A percentile compares a stretch with the other conserved stretches of the same genome.
Evolutionary conservation across 2,888 invertebrate genomes (phyloP).

Genomic region (Hypomecis atomaria): DNA sequence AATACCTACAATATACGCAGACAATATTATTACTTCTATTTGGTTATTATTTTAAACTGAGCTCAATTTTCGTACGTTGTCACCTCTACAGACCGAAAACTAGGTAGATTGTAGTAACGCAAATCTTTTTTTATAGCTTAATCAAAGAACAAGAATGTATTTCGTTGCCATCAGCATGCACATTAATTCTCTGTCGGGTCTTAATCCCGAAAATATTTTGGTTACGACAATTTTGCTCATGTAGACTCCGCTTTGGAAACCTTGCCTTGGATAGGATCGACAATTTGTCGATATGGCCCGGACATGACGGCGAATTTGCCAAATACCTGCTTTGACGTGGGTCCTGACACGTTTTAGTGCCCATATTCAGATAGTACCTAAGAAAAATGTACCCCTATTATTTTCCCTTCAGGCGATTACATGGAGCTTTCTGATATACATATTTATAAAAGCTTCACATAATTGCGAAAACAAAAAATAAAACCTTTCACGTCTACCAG

Average conservation of each 20-base stretch:
- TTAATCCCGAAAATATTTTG: neutral
- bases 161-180: too few relatives aligned
- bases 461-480: constrained; percentile 6
- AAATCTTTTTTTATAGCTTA: too few relatives aligned
- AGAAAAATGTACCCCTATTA: constrained; percentile 15
- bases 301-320: constrained; percentile 30
- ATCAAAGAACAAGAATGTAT: too few relatives aligned
- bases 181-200: too few relatives aligned
- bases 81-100: too few relatives aligned
- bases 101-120: too few relatives aligned
- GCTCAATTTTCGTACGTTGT: too few relatives aligned
- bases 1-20: too few relatives aligned
- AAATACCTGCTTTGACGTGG: constrained; percentile 30
- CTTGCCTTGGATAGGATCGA: constrained; percentile 15
- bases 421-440: constrained; percentile 10
- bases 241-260: constrained; percentile 3
- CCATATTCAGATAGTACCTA: constrained; percentile 26
- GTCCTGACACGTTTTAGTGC: constrained; percentile 18
- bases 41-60: too few relatives aligned
- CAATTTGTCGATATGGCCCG: constrained; percentile 30
- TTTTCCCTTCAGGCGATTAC: constrained; percentile 5
- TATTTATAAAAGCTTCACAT: constrained; percentile 14
- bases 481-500: constrained; percentile 1
- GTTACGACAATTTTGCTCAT: neutral
- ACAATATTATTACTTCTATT: too few relatives aligned